phyloP scores from a whole-genome alignment of 2,888 invertebrate genomes.

The Autographa pulchrina region DNA sequence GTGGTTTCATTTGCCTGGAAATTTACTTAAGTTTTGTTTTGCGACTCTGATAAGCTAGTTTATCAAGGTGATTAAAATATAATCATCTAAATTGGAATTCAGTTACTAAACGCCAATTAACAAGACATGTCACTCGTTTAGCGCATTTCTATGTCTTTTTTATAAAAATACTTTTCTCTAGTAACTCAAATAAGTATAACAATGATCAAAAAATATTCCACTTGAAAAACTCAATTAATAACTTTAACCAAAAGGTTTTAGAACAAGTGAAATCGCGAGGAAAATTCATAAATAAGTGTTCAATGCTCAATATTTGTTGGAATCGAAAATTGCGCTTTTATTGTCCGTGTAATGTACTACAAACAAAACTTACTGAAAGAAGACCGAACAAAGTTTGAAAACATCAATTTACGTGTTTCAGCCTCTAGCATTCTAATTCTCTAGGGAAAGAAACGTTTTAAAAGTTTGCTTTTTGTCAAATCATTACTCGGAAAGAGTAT shows the following conservation, averaged over 20 bases:
- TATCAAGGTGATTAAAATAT: too few relatives aligned
- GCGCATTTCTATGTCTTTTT: too few relatives aligned
- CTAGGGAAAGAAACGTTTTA: constrained; percentile 51
- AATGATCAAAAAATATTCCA: not conserved
- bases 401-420: constrained; percentile 59
- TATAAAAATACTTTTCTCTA: too few relatives aligned
- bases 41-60: too few relatives aligned
- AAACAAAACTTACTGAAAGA: constrained; percentile 43
- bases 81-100: too few relatives aligned
- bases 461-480: constrained; percentile 51
- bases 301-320: constrained; percentile 14
- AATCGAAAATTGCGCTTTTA: constrained; percentile 25
- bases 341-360: constrained; percentile 25
- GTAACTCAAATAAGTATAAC: too few relatives aligned
- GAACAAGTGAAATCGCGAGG: constrained; percentile 7
- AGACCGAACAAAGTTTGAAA: constrained; percentile 52
- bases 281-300: not conserved
- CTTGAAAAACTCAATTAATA: constrained; percentile 8
- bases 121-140: too few relatives aligned
- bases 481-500: constrained; percentile 26
- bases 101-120: too few relatives aligned
- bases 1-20: too few relatives aligned
- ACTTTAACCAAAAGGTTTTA: not conserved
- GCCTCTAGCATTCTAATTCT: constrained; percentile 55
- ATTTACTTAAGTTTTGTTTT: too few relatives aligned